Evolutionary conservation across 2,888 invertebrate species (phyloP).

Genomic region (Meiosimyza platycephala): DNA sequence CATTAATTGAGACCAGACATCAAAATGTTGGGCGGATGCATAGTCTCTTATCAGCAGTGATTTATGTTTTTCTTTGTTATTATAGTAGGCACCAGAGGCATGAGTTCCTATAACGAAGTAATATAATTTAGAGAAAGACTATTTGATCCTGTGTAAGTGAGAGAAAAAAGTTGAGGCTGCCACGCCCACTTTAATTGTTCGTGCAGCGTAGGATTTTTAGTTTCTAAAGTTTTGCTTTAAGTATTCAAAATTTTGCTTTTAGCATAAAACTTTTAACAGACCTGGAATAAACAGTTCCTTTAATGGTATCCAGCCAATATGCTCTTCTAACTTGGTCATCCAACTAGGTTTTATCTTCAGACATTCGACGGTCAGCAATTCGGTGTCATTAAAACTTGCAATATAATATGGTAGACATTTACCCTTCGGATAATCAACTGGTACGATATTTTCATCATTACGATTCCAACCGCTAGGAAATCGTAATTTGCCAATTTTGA

Average conservation of each 20-base stretch:
- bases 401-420: constrained; percentile 80
- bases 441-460: constrained; percentile 52
- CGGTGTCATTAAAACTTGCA: constrained; percentile 73
- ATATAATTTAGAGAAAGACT: too few species aligned
- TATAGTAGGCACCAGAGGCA: constrained; percentile 71
- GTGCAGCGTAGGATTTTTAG: too few species aligned
- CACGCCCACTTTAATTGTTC: too few species aligned
- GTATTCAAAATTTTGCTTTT: too few species aligned
- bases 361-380: constrained; percentile 75
- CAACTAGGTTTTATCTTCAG: constrained; percentile 85
- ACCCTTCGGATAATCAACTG: constrained; percentile 63
- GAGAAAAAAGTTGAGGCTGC: too few species aligned
- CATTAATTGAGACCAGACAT: constrained; percentile 85
- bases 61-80: constrained; percentile 53
- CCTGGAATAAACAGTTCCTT: constrained; percentile 63
- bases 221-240: too few species aligned
- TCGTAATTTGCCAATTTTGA: constrained; percentile 69
- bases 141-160: too few species aligned
- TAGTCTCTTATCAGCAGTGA: constrained; percentile 60
- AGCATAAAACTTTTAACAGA: constrained; percentile 29
- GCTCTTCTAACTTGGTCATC: constrained; percentile 75
- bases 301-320: constrained; percentile 56
- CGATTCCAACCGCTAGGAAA: constrained; percentile 74
- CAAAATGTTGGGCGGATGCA: constrained; percentile 77
- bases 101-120: constrained; percentile 70